phyloP scores from a whole-genome alignment of 2,888 invertebrate species.

The Hemistola chrysoprasaria region DNA sequence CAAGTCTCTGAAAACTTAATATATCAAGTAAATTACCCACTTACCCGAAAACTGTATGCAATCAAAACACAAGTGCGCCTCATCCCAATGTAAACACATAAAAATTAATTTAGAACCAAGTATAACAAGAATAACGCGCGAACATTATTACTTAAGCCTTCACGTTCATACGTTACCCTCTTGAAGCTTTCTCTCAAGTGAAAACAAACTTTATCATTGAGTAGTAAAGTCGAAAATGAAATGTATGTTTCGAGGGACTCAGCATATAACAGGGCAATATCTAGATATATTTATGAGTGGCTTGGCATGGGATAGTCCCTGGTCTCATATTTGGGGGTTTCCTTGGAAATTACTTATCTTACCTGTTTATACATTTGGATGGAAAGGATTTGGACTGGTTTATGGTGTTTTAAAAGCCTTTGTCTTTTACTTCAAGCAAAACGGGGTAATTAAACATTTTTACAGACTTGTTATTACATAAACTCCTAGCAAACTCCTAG shows the following conservation, averaged over 20 bases:
- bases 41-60: slow-evolving; percentile 14
- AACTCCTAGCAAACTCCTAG: too few species aligned
- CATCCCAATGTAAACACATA: slow-evolving; percentile 25
- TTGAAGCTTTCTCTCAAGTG: not conserved
- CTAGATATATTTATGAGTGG: slow-evolving; percentile 52
- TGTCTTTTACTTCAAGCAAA: too few species aligned
- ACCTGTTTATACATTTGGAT: slow-evolving; percentile 37
- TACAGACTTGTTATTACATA: too few species aligned
- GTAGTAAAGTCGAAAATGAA: slow-evolving; percentile 5
- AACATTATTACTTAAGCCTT: slow-evolving; percentile 34
- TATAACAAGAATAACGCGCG: slow-evolving; percentile 33
- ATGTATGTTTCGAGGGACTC: not conserved
- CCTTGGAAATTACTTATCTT: slow-evolving; percentile 53
- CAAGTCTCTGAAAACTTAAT: too few species aligned
- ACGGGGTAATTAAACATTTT: too few species aligned
- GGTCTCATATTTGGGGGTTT: slow-evolving; percentile 51
- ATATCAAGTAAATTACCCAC: slow-evolving; percentile 17
- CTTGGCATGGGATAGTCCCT: slow-evolving; percentile 45
- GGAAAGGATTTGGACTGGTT: slow-evolving; percentile 31
- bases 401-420: slow-evolving; percentile 18
- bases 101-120: slow-evolving; percentile 37
- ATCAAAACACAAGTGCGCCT: slow-evolving; percentile 22
- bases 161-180: slow-evolving; percentile 31
- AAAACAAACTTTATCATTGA: slow-evolving; percentile 3
- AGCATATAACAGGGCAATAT: slow-evolving; percentile 21